These are phyloP conservation scores for Trachymyrmex septentrionalis DNA, from an alignment of 1,140 invertebrate species.

Conservation along the genomic window DNA sequence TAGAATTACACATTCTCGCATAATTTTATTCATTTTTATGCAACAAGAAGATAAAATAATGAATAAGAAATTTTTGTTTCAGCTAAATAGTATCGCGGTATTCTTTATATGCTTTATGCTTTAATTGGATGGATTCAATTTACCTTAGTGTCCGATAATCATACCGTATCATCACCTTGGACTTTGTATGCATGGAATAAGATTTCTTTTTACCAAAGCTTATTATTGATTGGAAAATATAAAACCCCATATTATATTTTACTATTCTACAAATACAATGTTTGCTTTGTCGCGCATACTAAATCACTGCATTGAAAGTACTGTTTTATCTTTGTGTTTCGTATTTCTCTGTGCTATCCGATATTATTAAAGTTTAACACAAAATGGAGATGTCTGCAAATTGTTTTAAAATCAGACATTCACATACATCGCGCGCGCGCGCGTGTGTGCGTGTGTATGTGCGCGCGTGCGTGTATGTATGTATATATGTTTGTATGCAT, in stretches of 20 bases:
- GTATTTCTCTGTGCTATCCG: conserved; percentile 53
- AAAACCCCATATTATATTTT: conserved; percentile 83
- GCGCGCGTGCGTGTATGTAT: not conserved
- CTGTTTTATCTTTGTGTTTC: conserved; percentile 75
- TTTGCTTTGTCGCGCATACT: conserved; percentile 72
- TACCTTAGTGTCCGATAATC: not conserved
- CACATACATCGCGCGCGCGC: no score
- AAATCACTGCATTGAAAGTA: conserved; percentile 65
- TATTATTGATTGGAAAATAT: conserved; percentile 80
- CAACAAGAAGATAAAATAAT: not conserved
- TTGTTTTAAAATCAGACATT: conserved; percentile 79
- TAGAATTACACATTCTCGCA: not conserved
- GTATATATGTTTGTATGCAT: no score
- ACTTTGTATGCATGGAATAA: conserved; percentile 74
- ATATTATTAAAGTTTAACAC: conserved; percentile 77
- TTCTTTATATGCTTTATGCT: not conserved
- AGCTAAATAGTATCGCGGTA: not conserved
- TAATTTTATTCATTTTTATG: not conserved
- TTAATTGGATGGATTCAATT: conserved; percentile 19
- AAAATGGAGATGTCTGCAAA: conserved; percentile 80
- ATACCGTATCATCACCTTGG: conserved; percentile 43
- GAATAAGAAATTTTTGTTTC: not conserved
- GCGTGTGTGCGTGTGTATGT: not conserved
- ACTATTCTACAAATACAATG: conserved; percentile 82
- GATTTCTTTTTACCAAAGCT: conserved; percentile 66